Base-by-base conservation (phyloP, 2,113 vertebrate species). In the Sardina pilchardus region DNA sequence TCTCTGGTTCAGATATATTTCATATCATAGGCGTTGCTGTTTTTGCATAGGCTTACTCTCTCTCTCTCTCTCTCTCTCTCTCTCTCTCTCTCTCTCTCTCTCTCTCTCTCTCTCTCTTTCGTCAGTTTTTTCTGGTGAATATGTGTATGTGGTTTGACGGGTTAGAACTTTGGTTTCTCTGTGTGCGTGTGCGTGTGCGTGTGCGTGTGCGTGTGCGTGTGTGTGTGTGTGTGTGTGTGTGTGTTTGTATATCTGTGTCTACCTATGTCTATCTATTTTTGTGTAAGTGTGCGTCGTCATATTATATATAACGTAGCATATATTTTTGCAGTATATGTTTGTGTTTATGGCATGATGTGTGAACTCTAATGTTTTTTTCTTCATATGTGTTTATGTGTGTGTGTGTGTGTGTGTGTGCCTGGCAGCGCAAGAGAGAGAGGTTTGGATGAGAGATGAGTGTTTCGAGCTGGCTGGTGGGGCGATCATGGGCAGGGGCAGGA, bases 161-260 rank as follows among this genome's bases (percentile, higher is more conserved):
- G 45, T 47, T 47, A 47, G 45, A 47, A 9, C 1, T 47, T 47
- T 7, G 45, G 45, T 12, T 47, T 47, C 45, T 0, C 45, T 47
- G 6, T 47, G 45, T 47, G 45, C 6, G 44, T 45, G 44, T 45
- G 44, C 44, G 44, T 45, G 44, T 6, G 44, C 7, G 44, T 6
- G 44, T 45, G 44, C 10, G 44, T 45, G 44, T 6, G 24, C n/a
- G 56, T n/a, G 24, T 63, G 19, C n/a, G 24, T 63, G 56, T 71
- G 10, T 8, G 59, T 26, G 59, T 67, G n/a, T 26, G n/a, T 67
- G 12, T 71, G 63, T 71, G 26, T 71, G 90, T 89, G 86, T 86
- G 87, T 86, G 67, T 82, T 81, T 45, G 90, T 50, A 80, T 86
- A n/a, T n/a, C n/a, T n/a, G n/a, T n/a, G n/a, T n/a, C n/a, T n/a